phyloP scores from a whole-genome alignment of 2,888 invertebrate species.

The Monopis laevigella region DNA sequence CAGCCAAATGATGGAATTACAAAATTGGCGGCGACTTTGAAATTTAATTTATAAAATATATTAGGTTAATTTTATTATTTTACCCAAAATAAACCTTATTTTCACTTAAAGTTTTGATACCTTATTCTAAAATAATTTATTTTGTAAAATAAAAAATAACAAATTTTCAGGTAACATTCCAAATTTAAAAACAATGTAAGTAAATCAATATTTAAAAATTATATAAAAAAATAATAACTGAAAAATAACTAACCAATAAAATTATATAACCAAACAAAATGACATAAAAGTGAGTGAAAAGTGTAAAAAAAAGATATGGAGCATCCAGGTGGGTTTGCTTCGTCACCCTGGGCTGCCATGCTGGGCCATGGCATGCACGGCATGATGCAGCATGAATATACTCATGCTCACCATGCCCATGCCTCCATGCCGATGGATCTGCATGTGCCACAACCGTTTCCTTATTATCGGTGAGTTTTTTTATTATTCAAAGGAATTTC shows the following conservation, averaged over 20 bases:
- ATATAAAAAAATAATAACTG: neutral
- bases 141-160: too few relatives aligned
- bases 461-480: constrained; percentile 83
- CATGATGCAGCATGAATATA: constrained; percentile 72
- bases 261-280: neutral
- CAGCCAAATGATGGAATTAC: too few relatives aligned
- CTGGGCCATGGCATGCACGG: constrained; percentile 72
- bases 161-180: too few relatives aligned
- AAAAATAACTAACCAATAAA: constrained; percentile 1
- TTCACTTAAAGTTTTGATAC: too few relatives aligned
- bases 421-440: constrained; percentile 87
- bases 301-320: constrained; percentile 61
- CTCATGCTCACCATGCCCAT: constrained; percentile 65
- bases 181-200: too few relatives aligned
- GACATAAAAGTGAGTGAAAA: constrained; percentile 1
- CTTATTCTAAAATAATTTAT: too few relatives aligned
- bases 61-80: too few relatives aligned
- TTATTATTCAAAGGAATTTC: too few relatives aligned
- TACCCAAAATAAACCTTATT: too few relatives aligned
- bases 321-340: constrained; percentile 79
- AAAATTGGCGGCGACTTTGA: too few relatives aligned
- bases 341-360: constrained; percentile 84
- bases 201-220: too few relatives aligned
- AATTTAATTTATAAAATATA: too few relatives aligned
- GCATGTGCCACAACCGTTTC: constrained; percentile 91